Conservation (phyloP, 1,140 invertebrate species). For the Adoxophyes honmai region DNA sequence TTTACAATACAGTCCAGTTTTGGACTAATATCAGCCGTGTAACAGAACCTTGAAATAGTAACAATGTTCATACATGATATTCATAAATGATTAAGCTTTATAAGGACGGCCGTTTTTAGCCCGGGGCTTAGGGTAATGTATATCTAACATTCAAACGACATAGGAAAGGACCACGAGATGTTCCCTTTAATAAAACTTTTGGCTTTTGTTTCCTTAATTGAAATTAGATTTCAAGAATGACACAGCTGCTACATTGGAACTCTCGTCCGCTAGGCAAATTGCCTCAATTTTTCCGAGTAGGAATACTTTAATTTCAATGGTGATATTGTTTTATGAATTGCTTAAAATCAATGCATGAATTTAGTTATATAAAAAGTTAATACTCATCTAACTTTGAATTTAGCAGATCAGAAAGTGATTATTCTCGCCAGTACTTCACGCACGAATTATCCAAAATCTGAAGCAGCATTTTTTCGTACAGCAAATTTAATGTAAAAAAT, state of each 20-base stretch:
- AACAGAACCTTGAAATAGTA: no score
- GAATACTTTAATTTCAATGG: not conserved
- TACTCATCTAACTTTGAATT: no score
- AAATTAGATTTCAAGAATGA: constrained; percentile 67
- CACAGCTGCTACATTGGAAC: constrained; percentile 52
- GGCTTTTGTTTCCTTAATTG: constrained; percentile 69
- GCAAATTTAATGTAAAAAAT: no score
- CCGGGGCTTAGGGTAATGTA: constrained; percentile 27
- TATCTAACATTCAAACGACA: constrained; percentile 46
- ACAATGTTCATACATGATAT: no score
- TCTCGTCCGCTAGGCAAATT: constrained; percentile 31
- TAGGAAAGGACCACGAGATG: constrained; percentile 38
- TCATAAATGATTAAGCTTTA: no score
- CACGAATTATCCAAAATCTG: no score
- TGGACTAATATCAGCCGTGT: no score
- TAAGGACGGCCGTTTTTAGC: constrained; percentile 21
- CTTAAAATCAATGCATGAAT: not conserved
- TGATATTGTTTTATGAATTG: constrained; percentile 6
- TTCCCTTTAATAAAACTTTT: constrained; percentile 66
- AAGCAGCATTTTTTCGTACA: no score
- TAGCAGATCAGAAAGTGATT: no score
- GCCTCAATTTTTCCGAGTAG: constrained; percentile 32
- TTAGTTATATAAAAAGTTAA: no score
- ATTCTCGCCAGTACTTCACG: no score
- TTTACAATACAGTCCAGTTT: no score